Evolutionary conservation across 2,888 invertebrate genomes (phyloP), one percentile per base, ranked within the genome.

Genomic region (Molorchus minor): DNA sequence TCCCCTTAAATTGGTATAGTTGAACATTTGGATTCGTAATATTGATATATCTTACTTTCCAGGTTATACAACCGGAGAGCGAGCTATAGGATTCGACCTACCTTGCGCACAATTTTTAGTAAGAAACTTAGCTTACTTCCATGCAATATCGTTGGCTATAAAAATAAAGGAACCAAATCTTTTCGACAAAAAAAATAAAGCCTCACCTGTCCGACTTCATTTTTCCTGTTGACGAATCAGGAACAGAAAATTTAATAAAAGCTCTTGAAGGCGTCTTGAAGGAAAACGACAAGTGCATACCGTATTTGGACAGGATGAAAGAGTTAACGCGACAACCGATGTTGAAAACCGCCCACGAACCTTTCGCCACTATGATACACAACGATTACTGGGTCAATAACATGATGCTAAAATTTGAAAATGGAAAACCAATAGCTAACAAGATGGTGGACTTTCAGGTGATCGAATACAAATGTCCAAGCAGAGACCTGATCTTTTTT

Each of bases 301-400:
- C 16, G 13, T 51, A 30, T 40, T 17, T 46, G 10, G 16, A 25
- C 12, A 47, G 43, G 13, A 8, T 16, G 5, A 10, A 16, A 16
- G 8, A 25, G 5, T n/a, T 29, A 1, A 38, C 21, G 20, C 15
- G 15, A 15, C 17, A 77, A 17, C 8, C 19, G 1, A 12, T 21
- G 12, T 17, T 12, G 12, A 5, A 19, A 43, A 20, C 29, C 21
- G 40, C 47, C 2, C 36, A 38, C 20, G 83, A 82, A 38, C 81
- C 82, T 0, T 87, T 83, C 76, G 80, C 80, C 0, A 82, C 84
- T 0, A 77, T 86, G 8, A 76, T 80, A 1, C 87, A 87, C 61
- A 76, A 77, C 2, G 86, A 87, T 71, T 78, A 84, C 44, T 87
- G 86, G 86, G 81, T 83, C 12, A 87, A 86, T 69, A 87, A 87